Conservation (phyloP, 2,888 invertebrate species). For the Tinea pellionella region DNA sequence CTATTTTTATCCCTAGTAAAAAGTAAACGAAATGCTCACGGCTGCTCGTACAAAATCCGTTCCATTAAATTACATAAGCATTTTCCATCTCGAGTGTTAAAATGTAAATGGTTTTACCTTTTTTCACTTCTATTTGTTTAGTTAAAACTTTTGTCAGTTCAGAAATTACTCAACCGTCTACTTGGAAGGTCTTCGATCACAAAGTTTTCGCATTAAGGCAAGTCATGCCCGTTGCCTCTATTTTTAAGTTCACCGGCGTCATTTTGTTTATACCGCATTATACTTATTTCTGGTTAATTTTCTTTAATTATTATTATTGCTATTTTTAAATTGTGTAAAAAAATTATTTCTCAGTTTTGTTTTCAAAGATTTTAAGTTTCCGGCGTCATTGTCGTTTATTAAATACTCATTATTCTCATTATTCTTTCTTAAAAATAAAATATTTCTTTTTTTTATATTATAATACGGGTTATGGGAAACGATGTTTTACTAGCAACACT, state of each 20-base stretch:
- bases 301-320: not conserved
- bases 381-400: no score
- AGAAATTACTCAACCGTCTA: conserved; percentile 7
- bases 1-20: no score
- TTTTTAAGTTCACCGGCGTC: not conserved
- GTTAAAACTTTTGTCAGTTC: conserved; percentile 6
- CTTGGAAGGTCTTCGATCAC: conserved; percentile 11
- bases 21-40: not conserved
- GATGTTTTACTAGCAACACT: no score
- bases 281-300: not conserved
- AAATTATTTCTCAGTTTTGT: no score
- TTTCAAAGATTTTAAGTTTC: no score
- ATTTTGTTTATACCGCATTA: not conserved
- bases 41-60: not conserved
- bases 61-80: not conserved
- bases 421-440: no score
- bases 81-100: not conserved
- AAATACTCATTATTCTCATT: no score
- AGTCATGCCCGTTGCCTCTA: not conserved
- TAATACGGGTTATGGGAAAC: no score
- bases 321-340: no score
- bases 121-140: conserved; percentile 3
- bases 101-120: not conserved
- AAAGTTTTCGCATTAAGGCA: conserved; percentile 13
- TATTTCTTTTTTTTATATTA: no score